Base-by-base conservation (phyloP, 2,888 invertebrate genomes). In the Andricus quercusramuli region DNA sequence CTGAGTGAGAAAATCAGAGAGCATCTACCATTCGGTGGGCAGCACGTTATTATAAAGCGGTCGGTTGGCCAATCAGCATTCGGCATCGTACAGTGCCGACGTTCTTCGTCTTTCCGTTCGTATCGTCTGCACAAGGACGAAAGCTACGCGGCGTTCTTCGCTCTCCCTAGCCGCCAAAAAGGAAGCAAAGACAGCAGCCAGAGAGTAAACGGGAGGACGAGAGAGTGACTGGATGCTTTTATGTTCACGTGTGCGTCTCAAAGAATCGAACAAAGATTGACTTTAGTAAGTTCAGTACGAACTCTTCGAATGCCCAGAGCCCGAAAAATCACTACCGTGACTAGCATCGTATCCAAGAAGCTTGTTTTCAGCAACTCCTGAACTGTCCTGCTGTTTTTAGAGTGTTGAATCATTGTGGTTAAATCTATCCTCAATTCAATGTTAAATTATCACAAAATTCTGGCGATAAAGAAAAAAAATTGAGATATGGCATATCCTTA, bases 1-100 rank as follows among this genome's bases (percentile, higher is more conserved):
- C 79, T 78, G 84, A 85, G 85, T 85, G 86, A 88, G 87, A 87
- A 87, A 87, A 86, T 86, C 85, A 80, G 84, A 85, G 84, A 81
- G 85, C 82, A 82, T 83, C 84, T 83, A 82, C 82, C 83, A 84
- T 83, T 80, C 83, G 80, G 83, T 78, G 83, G 80, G 82, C 78
- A 79, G 84, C 82, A 81, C 85, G 84, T 86, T 86, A 88, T 88
- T 88, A 86, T 82, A 68, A 44, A 79, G 80, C 80, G 81, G 83
- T 83, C 81, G 80, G 65, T 84, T 86, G 83, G 78, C 82, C 84
- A 83, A 86, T 85, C 85, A 83, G 83, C 84, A 83, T 84, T 84
- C 81, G 86, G 79, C 80, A 79, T 78, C 68, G 82, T 82, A 84
- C 80, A 85, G 80, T 84, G 78, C 66, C 65, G 64, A 70, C 70